Conservation (phyloP, 2,888 invertebrate genomes). For the Microctonus hyperodae region DNA sequence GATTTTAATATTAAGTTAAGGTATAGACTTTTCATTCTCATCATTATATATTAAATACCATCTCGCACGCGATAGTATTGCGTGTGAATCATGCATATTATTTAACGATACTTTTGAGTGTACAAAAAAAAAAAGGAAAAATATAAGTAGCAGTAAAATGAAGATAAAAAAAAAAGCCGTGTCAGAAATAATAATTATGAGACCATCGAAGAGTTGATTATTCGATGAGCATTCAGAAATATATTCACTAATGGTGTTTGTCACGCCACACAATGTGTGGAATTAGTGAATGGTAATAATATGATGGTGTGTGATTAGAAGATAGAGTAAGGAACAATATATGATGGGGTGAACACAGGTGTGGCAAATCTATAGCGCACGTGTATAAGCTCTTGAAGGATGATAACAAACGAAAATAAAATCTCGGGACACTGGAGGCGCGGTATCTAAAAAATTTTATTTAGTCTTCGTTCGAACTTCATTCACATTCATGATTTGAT, state of each 20-base stretch:
- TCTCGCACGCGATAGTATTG: background rate
- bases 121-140: background rate
- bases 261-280: constrained; percentile 29
- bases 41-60: background rate
- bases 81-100: background rate
- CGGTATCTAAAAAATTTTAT: constrained; percentile 34
- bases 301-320: constrained; percentile 38
- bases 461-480: background rate
- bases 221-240: background rate
- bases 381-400: constrained; percentile 22
- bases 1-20: background rate
- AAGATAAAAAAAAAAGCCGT: background rate
- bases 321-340: constrained; percentile 8
- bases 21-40: background rate
- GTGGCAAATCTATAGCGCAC: constrained; percentile 32
- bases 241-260: constrained; percentile 25
- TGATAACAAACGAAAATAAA: constrained; percentile 2
- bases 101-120: background rate
- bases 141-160: background rate
- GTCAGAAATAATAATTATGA: background rate
- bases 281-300: constrained; percentile 11
- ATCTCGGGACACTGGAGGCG: constrained; percentile 25
- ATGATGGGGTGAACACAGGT: constrained; percentile 37
- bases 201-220: constrained; percentile 1
- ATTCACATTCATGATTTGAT: constrained; percentile 5